Evolutionary conservation across 2,113 vertebrate species (phyloP).

Genomic region (Gymnobelideus leadbeateri): DNA sequence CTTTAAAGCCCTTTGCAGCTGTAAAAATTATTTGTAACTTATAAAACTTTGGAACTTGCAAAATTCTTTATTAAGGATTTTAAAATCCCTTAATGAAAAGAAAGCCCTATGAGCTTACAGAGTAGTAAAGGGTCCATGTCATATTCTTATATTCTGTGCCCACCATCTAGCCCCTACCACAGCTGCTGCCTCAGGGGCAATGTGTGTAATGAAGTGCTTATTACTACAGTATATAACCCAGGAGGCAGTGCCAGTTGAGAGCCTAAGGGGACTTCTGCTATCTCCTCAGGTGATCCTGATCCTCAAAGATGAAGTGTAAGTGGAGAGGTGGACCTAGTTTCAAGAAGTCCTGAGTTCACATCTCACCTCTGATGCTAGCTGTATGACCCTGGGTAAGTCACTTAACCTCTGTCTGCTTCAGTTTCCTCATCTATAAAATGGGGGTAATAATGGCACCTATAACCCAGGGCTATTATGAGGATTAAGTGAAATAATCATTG

Average conservation of each 20-base stretch:
- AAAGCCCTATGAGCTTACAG: not conserved
- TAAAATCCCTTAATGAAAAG: not conserved
- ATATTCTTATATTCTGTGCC: not conserved
- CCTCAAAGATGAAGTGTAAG: not conserved
- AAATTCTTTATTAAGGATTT: not conserved
- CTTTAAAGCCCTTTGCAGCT: not conserved
- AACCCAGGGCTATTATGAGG: not conserved
- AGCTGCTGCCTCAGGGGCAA: not conserved
- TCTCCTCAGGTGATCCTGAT: not conserved
- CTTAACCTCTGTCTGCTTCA: not conserved
- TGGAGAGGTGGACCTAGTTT: not conserved
- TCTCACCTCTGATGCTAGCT: not conserved
- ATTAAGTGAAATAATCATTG: not conserved
- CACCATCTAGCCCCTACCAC: not conserved
- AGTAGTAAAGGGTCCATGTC: not conserved
- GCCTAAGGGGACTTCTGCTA: not conserved
- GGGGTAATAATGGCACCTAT: not conserved
- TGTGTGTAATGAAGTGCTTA: not conserved
- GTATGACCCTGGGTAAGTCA: not conserved
- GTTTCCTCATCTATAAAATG: not conserved
- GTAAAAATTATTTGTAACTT: not conserved
- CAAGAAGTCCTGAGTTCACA: not conserved
- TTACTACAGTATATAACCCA: not conserved
- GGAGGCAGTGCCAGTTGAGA: not conserved
- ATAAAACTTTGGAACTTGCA: not conserved